Conservation (phyloP, 2,888 invertebrate species). For the Marronus borbonicus region DNA sequence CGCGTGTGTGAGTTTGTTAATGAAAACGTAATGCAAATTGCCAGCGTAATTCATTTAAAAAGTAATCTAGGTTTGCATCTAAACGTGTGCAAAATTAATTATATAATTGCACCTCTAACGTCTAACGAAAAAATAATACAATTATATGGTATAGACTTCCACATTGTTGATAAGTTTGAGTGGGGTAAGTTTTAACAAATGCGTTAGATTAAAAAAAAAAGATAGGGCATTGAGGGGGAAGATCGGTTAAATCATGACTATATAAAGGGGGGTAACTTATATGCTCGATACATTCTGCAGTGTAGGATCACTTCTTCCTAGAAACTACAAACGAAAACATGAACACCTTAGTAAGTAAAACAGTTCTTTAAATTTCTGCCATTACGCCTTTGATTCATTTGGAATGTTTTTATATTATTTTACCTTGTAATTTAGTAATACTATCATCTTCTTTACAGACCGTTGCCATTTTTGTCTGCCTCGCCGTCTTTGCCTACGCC, state of each 20-base stretch:
- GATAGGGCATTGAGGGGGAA: constrained; percentile 46
- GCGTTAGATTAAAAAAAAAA: background rate
- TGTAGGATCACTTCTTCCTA: constrained; percentile 50
- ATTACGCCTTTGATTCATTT: background rate
- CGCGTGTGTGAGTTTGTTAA: background rate
- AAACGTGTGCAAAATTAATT: background rate
- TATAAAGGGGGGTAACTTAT: constrained; percentile 56
- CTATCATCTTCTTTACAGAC: constrained; percentile 53
- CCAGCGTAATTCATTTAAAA: background rate
- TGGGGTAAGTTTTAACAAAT: constrained; percentile 15
- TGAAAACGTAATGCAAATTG: background rate
- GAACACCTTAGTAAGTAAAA: constrained; percentile 59
- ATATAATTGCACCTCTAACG: constrained; percentile 10
- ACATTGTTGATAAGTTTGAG: constrained; percentile 6
- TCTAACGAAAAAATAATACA: background rate
- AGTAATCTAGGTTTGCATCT: background rate
- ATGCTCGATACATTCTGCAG: constrained; percentile 54
- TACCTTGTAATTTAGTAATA: background rate
- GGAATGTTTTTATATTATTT: background rate
- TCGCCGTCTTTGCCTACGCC: constrained; percentile 57
- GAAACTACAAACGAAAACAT: constrained; percentile 54
- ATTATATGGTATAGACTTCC: constrained; percentile 10
- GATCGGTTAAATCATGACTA: constrained; percentile 55
- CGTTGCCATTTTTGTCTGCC: constrained; percentile 56
- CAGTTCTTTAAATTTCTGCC: background rate